Conservation (phyloP, 92 coral and sea anemone genomes). For the Zoanthus gigantus region DNA sequence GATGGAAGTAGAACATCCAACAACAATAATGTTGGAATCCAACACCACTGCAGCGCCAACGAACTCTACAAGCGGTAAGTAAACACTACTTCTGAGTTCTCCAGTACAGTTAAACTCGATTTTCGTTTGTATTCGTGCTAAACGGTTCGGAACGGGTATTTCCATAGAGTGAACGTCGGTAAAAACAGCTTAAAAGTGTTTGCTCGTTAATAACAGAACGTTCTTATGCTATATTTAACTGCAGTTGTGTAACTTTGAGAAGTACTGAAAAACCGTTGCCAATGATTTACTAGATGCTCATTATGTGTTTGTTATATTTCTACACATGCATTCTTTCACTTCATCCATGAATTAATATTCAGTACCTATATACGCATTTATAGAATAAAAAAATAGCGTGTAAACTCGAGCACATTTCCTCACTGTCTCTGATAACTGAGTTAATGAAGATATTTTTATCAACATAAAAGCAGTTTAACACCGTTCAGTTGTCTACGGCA, state of each 20-base stretch:
- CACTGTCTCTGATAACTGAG: neutral
- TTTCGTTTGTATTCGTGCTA: neutral
- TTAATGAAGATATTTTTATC: neutral
- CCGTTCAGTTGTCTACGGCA: neutral
- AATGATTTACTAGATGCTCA: neutral
- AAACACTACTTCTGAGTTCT: neutral
- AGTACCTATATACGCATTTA: neutral
- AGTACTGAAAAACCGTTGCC: neutral
- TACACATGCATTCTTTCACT: constrained; percentile 35
- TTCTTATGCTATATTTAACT: neutral
- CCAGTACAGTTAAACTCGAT: neutral
- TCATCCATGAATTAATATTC: neutral
- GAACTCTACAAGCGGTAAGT: constrained; percentile 22
- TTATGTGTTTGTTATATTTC: neutral
- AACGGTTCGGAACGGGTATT: constrained; percentile 11
- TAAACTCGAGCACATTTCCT: neutral
- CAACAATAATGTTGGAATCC: constrained; percentile 5
- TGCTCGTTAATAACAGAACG: neutral
- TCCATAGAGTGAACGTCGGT: neutral
- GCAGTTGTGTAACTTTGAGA: neutral
- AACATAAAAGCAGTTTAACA: neutral
- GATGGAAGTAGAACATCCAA: neutral
- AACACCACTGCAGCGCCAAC: constrained; percentile 20
- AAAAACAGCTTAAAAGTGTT: neutral
- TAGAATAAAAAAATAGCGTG: neutral